Evolutionary conservation across 2,888 invertebrate species (phyloP).

Genomic region (Melanotus villosus): DNA sequence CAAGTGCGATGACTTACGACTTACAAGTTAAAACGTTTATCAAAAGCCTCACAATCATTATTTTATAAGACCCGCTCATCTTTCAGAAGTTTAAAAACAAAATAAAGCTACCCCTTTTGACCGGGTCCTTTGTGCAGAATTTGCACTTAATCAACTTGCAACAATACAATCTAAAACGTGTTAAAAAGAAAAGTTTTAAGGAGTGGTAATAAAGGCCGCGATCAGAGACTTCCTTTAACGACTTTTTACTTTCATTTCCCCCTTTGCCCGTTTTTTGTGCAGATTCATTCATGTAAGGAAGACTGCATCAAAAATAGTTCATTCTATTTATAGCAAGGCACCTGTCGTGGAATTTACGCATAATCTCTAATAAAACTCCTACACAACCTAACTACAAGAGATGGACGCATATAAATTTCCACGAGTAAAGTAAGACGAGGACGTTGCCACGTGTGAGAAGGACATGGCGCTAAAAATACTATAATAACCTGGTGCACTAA

Average conservation of each 20-base stretch:
- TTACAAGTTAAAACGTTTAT: background rate
- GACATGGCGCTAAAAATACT: constrained; percentile 21
- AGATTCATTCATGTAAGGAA: constrained; percentile 16
- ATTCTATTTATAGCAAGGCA: constrained; percentile 8
- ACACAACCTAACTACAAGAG: background rate
- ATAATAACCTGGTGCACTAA: constrained; percentile 21
- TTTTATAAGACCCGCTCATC: background rate
- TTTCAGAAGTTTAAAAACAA: background rate
- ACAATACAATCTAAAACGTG: background rate
- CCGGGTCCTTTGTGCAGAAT: background rate
- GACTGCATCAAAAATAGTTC: background rate
- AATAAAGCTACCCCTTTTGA: background rate
- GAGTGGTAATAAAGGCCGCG: background rate
- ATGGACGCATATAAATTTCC: background rate
- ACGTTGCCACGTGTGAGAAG: background rate
- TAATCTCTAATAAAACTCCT: background rate
- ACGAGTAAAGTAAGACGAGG: background rate
- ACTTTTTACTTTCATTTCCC: constrained; percentile 10
- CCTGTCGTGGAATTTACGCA: constrained; percentile 1
- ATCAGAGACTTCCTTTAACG: background rate
- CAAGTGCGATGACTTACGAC: constrained; percentile 28
- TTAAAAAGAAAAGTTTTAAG: background rate
- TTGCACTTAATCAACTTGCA: background rate
- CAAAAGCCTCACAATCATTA: no score
- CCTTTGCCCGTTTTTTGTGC: background rate